Percentiles rank a stretch among this genome's conserved stretches.
Conservation (phyloP, 2,888 invertebrate genomes). For the Acrobasis consociella region DNA sequence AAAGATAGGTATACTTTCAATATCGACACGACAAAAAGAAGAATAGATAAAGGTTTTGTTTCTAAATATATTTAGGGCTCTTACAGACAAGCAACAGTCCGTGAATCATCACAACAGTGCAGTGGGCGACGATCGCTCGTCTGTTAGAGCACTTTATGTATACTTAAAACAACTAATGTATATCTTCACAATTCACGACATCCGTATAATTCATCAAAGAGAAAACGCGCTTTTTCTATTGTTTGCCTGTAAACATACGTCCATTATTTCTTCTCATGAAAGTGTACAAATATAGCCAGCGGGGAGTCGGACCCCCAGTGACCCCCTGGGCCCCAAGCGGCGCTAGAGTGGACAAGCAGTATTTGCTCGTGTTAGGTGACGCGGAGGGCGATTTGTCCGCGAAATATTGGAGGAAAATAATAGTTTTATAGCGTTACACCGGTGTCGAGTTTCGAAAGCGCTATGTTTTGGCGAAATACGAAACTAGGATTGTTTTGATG, state of each 20-base stretch:
- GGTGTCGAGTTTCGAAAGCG: conserved; percentile 5
- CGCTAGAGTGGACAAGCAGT: conserved; percentile 2
- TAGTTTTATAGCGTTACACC: conserved; percentile 9
- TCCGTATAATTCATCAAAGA: background rate
- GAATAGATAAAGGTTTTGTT: too few relatives aligned
- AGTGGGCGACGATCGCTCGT: too few relatives aligned
- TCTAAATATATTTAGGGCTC: too few relatives aligned
- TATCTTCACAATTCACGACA: too few relatives aligned
- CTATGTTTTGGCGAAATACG: background rate
- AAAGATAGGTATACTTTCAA: too few relatives aligned
- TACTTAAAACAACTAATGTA: too few relatives aligned
- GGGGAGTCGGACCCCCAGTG: background rate
- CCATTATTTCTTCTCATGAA: conserved; percentile 19
- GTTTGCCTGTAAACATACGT: conserved; percentile 11
- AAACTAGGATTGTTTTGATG: too few relatives aligned
- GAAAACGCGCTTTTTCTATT: background rate
- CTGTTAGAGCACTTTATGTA: too few relatives aligned
- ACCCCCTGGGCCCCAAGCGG: background rate
- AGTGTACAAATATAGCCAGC: conserved; percentile 11
- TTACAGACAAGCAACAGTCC: too few relatives aligned
- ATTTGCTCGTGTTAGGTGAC: conserved; percentile 17
- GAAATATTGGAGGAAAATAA: background rate
- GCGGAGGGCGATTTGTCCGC: conserved; percentile 1
- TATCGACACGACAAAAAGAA: too few relatives aligned
- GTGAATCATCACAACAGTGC: too few relatives aligned